Percentiles rank a stretch among this genome's conserved stretches.
phyloP scores from a whole-genome alignment of 2,113 vertebrate species.

The Phrynosoma blainvillii region DNA sequence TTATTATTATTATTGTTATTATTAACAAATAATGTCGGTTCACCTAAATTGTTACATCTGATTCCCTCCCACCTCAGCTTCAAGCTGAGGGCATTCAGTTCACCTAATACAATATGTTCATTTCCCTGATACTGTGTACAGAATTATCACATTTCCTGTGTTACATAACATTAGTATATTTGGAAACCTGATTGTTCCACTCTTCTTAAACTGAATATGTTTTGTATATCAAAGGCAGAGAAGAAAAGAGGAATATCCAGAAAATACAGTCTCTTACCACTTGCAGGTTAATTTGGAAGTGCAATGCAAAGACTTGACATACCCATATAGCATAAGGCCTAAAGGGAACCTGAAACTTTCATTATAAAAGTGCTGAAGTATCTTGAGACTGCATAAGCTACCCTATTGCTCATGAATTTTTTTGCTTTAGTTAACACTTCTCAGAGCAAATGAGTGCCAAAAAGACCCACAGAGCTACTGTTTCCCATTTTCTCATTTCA shows the following conservation, averaged over 20 bases:
- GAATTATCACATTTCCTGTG: background rate
- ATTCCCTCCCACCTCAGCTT: too few relatives aligned
- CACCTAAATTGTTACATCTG: background rate
- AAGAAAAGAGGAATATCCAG: background rate
- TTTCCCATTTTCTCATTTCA: conserved; percentile 11
- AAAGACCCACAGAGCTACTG: background rate
- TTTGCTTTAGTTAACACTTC: conserved; percentile 12
- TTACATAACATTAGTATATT: background rate
- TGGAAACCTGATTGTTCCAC: background rate
- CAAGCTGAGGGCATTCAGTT: background rate
- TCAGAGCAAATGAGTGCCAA: background rate
- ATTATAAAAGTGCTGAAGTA: conserved; percentile 15
- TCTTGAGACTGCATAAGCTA: background rate
- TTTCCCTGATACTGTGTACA: background rate
- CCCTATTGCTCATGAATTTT: background rate
- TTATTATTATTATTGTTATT: too few relatives aligned
- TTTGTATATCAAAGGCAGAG: background rate
- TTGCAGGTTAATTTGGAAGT: background rate
- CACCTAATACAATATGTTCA: background rate
- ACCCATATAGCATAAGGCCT: background rate
- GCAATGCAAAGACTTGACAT: conserved; percentile 3
- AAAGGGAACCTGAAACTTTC: background rate
- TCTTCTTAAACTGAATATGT: background rate
- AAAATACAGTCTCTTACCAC: background rate
- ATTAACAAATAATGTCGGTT: too few relatives aligned